phyloP scores from a whole-genome alignment of 2,797 vertebrate genomes.

The Hephaestus fuliginosus region DNA sequence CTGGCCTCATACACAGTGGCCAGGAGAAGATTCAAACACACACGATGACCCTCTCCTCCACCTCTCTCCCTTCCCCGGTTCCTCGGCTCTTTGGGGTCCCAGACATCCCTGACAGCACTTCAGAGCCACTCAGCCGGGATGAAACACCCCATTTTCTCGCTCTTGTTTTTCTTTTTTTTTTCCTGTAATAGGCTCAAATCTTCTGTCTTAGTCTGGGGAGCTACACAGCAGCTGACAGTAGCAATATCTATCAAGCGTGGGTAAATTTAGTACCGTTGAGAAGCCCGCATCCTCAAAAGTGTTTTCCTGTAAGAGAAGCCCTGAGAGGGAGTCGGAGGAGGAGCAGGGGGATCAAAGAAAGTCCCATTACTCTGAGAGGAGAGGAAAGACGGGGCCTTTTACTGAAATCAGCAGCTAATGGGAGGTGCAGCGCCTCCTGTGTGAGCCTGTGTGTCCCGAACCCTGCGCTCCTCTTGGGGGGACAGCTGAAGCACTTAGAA shows the following conservation, averaged over 20 bases:
- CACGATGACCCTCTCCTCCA: not conserved
- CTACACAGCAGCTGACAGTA: conserved; percentile 54
- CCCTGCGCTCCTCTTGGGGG: conserved; percentile 17
- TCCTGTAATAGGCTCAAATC: conserved; percentile 27
- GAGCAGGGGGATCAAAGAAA: conserved; percentile 52
- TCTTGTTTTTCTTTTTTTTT: not conserved
- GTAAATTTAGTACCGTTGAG: conserved; percentile 33
- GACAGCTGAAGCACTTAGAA: conserved; percentile 49
- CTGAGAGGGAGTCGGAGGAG: conserved; percentile 18
- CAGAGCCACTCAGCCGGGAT: conserved; percentile 20
- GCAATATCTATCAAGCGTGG: conserved; percentile 43
- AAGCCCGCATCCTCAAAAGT: conserved; percentile 37
- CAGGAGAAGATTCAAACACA: conserved; percentile 22
- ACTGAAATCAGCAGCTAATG: conserved; percentile 48
- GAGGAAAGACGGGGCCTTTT: conserved; percentile 26
- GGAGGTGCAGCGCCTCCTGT: conserved; percentile 37
- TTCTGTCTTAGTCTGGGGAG: conserved; percentile 15
- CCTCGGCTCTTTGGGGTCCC: not conserved
- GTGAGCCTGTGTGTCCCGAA: conserved; percentile 32
- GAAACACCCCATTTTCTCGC: conserved; percentile 16
- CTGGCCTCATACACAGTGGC: conserved; percentile 14
- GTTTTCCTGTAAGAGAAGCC: conserved; percentile 47
- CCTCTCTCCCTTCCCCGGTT: not conserved
- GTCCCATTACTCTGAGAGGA: conserved; percentile 39
- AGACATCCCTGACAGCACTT: conserved; percentile 29